Base-by-base conservation (phyloP, 2,113 vertebrate species). In the Atlantisia rogersi region DNA sequence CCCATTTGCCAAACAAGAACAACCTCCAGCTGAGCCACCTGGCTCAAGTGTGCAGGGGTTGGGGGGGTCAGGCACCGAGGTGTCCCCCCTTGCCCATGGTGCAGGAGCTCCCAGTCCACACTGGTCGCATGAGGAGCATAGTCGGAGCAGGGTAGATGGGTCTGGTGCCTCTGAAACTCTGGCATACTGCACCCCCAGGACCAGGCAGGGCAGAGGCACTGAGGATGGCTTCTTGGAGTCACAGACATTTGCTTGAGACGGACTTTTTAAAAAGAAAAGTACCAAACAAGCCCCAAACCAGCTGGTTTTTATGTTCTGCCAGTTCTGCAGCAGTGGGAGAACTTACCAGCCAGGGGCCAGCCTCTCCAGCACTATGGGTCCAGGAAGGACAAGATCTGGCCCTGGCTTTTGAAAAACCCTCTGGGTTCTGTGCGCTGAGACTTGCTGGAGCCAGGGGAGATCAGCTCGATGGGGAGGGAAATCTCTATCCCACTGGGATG, bases 401-500 rank as follows among this genome's bases (percentile, higher is more conserved):
- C 56, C 73, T 0, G 2, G 39, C 9, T 59, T 39, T 59, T 10
- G 70, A 14, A 67, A 20, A 13, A 7, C 9, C 32, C 12, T 52
- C 65, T 40, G 25, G 56, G 35, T 26, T 56, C 32, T 52, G 62
- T 56, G 28, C 58, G 16, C 14, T 39, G 31, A 40, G 88, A 58
- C 15, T 37, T 24, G 59, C 13, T 31, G 76, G 62, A 75, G 56
- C 28, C 14, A 28, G 60, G 53, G 44, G 44, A 56, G 71, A 25
- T 48, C 1, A 2, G 37, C 6, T 35, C 2, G 4, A 64, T 80
- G 29, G 5, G 65, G 67, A 74, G 68, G 44, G 44, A 69, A 52
- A 50, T 50, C 6, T 77, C 21, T n/a, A 15, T 28, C 12, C 37
- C 1, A 0, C 18, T 12, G 50, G 64, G 75, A 40, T 0, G 1